These are phyloP conservation scores for Phortica variegata DNA, from an alignment of 1,140 invertebrate species.

Conservation along the genomic window DNA sequence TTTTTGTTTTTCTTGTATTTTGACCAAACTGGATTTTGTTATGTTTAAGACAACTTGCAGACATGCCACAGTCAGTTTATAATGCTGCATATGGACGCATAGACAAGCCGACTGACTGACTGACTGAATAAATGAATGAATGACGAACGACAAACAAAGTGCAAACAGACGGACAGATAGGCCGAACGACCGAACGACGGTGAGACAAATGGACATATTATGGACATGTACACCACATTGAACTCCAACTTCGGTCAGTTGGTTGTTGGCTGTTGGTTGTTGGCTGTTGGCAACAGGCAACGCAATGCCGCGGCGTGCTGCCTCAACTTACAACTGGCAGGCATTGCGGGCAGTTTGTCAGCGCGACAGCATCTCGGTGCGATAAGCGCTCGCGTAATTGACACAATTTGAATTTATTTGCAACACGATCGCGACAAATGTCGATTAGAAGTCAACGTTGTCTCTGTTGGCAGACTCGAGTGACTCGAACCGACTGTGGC, in stretches of 20 bases:
- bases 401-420: constrained; percentile 53
- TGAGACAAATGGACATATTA: too few species aligned
- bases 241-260: constrained; percentile 14
- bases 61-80: constrained; percentile 32
- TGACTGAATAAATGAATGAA: too few species aligned
- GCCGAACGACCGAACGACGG: background rate
- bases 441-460: too few species aligned
- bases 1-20: too few species aligned
- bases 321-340: too few species aligned
- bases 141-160: too few species aligned
- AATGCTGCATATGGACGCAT: constrained; percentile 11
- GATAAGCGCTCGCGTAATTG: constrained; percentile 47
- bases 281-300: constrained; percentile 13
- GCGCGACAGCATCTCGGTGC: constrained; percentile 14
- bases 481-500: too few species aligned
- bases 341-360: constrained; percentile 32
- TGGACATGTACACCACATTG: constrained; percentile 17
- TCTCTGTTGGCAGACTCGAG: too few species aligned
- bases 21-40: constrained; percentile 1
- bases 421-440: constrained; percentile 31
- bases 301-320: constrained; percentile 14
- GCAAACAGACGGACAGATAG: constrained; percentile 9
- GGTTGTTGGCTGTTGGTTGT: constrained; percentile 24
- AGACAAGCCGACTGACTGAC: constrained; percentile 6
- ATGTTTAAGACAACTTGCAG: constrained; percentile 33